Evolutionary conservation across 2,888 invertebrate genomes (phyloP), one percentile per base, ranked within the genome.

Genomic region (Eremobia ochroleuca): DNA sequence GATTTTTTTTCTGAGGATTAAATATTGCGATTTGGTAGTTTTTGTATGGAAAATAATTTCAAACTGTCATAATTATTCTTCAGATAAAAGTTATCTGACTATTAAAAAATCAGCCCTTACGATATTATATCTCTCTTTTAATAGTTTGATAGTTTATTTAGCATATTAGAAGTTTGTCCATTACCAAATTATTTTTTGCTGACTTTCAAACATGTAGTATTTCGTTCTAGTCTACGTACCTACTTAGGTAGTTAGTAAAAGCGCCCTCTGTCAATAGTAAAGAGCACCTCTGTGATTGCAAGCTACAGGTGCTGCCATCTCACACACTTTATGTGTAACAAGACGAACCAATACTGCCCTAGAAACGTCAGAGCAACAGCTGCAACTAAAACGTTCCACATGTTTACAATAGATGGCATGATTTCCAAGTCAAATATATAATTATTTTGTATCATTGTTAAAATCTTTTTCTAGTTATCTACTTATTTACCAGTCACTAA

Each of bases 251-350:
- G 0, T 31, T 49, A 1, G n/a, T 40, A 13, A 70, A 70, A 62
- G 28, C 70, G 71, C 62, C 73, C 73, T 73, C 83, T 82, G 4
- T 21, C 8, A 59, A 25, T 34, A 15, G 0, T 21, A 31, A 18
- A 2, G 1, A 58, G 21, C 2, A 83, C 34, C 15, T 25, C 31
- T 9, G 65, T 18, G 52, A 61, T 31, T 1, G 1, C 5, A 13
- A 52, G 37, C 18, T 65, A 8, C 21, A 1, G 5, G 6, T 74
- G 2, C 61, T 52, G 78, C 43, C 76, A 85, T 75, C 87, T 87
- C 5, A 28, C 40, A 1, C 0, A 49, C 4, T 28, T 28, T 46
- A 13, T 0, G 0, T 15, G 9, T 15, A 75, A 28, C 61, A 58
- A 4, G 9, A 52, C 2, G 2, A 40, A 66, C 8, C 25, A 13